Base-by-base conservation (phyloP, 2,113 vertebrate genomes). In the Callipepla squamata region DNA sequence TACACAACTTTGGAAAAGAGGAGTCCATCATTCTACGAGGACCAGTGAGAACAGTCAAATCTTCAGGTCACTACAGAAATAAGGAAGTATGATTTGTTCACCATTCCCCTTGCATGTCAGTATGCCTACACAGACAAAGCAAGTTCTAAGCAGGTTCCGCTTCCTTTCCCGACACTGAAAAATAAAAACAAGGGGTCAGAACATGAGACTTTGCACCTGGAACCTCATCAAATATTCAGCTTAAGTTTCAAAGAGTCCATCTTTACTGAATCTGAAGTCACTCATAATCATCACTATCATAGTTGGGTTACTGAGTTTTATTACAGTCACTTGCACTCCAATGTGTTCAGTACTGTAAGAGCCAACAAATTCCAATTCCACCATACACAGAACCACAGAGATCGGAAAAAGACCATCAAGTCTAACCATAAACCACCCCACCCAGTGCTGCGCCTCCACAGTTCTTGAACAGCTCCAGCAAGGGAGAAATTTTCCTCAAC, bases 261-360 rank as follows among this genome's bases (percentile, higher is more conserved):
- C 48, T 11, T 65, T 36, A 28, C 30, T 45, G 20, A 73, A 73
- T 51, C 20, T 58, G 15, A 38, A 36, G 21, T 51, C 1, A 1
- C 42, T 36, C 76, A 76, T 21, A 40, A 79, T 5, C 48, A 53
- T 16, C 51, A 51, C 50, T 28, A 8, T 51, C 50, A 28, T 51
- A 51, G 28, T 51, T 15, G 15, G 16, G 26, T 53, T 15, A 15
- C 50, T 51, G 50, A 15, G 26, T 28, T 28, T 51, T 26, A 28
- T 51, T 51, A 51, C 44, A 45, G 53, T 26, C 40, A 57, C 20
- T 42, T 68, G 20, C 32, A 32, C 51, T 85, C 53, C 63, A 57
- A 36, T 2, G 0, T 9, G 7, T 11, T 85, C 44, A 40, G 11
- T 4, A 32, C 22, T 8, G 14, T 11, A 61, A 47, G 5, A 82